Evolutionary conservation across 92 coral and sea anemone species (phyloP).

Genomic region (Galaxea fascicularis): DNA sequence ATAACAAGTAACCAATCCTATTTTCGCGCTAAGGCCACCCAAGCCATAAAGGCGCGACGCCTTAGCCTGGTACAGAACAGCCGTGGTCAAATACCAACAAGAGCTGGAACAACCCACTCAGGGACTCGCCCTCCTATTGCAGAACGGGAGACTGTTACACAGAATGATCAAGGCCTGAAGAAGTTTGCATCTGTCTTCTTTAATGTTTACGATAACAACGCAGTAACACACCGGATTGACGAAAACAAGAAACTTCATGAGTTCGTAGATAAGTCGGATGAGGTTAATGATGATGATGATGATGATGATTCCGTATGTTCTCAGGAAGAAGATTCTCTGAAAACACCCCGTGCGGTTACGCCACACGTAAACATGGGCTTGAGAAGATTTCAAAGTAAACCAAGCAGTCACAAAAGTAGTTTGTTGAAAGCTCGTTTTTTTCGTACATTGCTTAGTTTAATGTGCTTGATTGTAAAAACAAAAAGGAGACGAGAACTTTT

Average conservation of each 20-base stretch:
- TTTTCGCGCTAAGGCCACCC: neutral
- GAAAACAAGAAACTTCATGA: neutral
- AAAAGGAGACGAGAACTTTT: constrained; percentile 3
- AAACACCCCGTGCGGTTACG: neutral
- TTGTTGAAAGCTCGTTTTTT: constrained; percentile 31
- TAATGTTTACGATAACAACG: neutral
- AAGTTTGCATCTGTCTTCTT: neutral
- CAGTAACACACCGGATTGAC: neutral
- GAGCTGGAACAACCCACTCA: neutral
- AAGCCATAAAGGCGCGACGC: neutral
- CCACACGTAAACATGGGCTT: neutral
- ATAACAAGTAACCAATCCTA: neutral
- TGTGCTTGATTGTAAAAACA: neutral
- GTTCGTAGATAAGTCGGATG: neutral
- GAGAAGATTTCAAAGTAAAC: neutral
- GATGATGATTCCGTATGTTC: no score
- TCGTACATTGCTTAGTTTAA: neutral
- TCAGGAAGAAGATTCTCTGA: neutral
- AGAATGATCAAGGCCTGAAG: neutral
- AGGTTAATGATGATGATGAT: no score
- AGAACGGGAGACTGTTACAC: neutral
- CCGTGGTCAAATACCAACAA: neutral
- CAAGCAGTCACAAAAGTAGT: neutral
- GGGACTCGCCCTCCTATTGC: neutral
- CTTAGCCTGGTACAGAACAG: neutral